Base-by-base conservation (phyloP, 1,140 invertebrate genomes). In the Megathymus violae region DNA sequence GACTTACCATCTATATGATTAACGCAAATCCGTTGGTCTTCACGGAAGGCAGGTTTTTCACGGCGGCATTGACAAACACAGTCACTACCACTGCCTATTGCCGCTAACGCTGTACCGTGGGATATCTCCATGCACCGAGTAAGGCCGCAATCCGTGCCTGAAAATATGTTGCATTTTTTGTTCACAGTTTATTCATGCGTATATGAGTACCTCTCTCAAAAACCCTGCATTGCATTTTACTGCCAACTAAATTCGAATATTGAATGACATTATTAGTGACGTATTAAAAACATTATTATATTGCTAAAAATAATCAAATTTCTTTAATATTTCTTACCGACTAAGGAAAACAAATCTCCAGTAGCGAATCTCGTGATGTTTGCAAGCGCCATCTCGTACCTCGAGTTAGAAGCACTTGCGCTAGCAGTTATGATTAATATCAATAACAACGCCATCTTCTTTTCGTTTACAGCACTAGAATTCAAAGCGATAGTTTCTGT, bases 21-120 rank as follows among this genome's bases (percentile, higher is more conserved):
- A 51, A 93, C 90, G 62, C 93, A 94, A 17, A 87, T 72, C 3
- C 79, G 69, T 51, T 87, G 79, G 65, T 94, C 93, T 56, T 94
- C 93, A 10, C 93, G 80, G 69, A 93, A 93, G 1, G 92, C 80
- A 3, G 92, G 92, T 0, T 84, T 82, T n/a, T 91, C 81, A 0
- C 68, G 76, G 0, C 85, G 74, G 51, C 93, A 94, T 31, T 92
- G 91, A 54, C 93, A 94, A 1, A 79, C 62, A 48, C 92, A 93
- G 3, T 77, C 78, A 15, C 58, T 72, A 2, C 70, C 78, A 9
- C 77, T 75, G 0, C 76, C 74, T 36, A 84, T 63, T 3, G 87
- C 76, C 1, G 84, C 67, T 11, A 92, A 47, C 0, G 91, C 91
- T 0, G 90, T 91, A 0, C 90, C 91, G 27, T 88, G 88, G 0